Percentiles rank a stretch among this genome's conserved stretches.
Evolutionary conservation across 1,140 invertebrate species (phyloP).

Genomic region (Megalopta genalis): DNA sequence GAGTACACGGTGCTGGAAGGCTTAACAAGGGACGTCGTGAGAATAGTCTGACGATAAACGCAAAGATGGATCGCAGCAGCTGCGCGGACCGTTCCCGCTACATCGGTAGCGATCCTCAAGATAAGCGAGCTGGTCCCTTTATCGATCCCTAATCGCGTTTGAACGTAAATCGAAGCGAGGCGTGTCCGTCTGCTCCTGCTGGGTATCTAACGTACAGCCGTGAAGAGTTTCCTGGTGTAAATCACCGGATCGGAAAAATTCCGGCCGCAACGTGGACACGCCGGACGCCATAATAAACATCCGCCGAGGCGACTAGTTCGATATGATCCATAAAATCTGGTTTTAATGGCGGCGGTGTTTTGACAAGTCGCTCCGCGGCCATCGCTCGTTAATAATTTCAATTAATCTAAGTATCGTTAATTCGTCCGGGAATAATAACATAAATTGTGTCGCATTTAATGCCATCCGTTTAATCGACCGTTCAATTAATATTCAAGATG

Average conservation of each 20-base stretch:
- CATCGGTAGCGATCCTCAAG: background rate
- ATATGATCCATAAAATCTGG: slow-evolving; percentile 26
- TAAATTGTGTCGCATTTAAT: background rate
- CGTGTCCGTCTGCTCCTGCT: slow-evolving; percentile 27
- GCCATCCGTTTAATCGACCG: background rate
- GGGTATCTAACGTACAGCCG: slow-evolving; percentile 13
- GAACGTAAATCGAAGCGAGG: slow-evolving; percentile 34
- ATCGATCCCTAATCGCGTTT: slow-evolving; percentile 30
- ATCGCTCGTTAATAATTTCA: background rate
- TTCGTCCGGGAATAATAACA: background rate
- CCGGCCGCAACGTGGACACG: background rate
- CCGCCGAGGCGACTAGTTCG: background rate
- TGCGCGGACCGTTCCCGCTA: slow-evolving; percentile 4
- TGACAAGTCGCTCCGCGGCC: background rate
- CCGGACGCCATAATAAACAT: slow-evolving; percentile 15
- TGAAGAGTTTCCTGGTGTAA: slow-evolving; percentile 47
- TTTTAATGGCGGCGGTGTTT: slow-evolving; percentile 19
- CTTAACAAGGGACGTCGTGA: background rate
- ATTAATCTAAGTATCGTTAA: background rate
- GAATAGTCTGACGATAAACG: slow-evolving; percentile 14
- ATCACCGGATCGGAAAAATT: slow-evolving; percentile 40
- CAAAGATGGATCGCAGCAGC: slow-evolving; percentile 3
- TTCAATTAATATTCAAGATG: background rate
- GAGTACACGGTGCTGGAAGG: background rate
- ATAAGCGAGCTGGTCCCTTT: slow-evolving; percentile 25